These are phyloP conservation scores for Dicyrtoma fusca DNA, from an alignment of 2,888 invertebrate genomes.

Conservation along the genomic window DNA sequence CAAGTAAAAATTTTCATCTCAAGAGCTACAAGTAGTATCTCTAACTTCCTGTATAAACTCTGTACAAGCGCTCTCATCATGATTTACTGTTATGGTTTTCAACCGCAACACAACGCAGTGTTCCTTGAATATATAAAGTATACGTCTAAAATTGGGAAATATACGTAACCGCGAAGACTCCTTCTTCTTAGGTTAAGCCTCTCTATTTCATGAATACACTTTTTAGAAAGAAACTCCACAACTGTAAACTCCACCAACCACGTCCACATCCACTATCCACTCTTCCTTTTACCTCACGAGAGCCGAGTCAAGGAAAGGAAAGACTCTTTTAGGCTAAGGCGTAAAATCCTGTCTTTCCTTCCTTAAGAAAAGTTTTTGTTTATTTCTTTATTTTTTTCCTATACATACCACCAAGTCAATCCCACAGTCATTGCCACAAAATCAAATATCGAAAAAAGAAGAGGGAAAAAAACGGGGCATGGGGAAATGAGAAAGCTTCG, in stretches of 20 bases:
- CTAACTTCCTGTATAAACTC: constrained; percentile 6
- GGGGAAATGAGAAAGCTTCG: too few species aligned
- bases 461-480: too few species aligned
- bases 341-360: too few species aligned
- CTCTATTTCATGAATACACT: neutral
- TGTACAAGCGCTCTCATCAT: constrained; percentile 31
- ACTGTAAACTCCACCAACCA: neutral
- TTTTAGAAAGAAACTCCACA: neutral
- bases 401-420: too few species aligned
- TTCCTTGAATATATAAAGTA: neutral
- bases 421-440: too few species aligned
- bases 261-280: neutral
- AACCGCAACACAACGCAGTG: constrained; percentile 25
- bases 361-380: too few species aligned
- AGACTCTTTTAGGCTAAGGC: neutral
- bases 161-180: neutral
- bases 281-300: neutral
- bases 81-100: constrained; percentile 43
- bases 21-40: constrained; percentile 7
- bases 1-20: constrained; percentile 4
- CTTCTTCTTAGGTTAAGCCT: neutral
- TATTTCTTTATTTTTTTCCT: too few species aligned
- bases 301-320: neutral
- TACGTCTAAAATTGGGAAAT: neutral
- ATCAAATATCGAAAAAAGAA: too few species aligned